Percentiles rank a stretch among this genome's conserved stretches.
These are phyloP conservation scores for Plagodis pulveraria DNA, from an alignment of 2,888 invertebrate species.

Conservation along the genomic window DNA sequence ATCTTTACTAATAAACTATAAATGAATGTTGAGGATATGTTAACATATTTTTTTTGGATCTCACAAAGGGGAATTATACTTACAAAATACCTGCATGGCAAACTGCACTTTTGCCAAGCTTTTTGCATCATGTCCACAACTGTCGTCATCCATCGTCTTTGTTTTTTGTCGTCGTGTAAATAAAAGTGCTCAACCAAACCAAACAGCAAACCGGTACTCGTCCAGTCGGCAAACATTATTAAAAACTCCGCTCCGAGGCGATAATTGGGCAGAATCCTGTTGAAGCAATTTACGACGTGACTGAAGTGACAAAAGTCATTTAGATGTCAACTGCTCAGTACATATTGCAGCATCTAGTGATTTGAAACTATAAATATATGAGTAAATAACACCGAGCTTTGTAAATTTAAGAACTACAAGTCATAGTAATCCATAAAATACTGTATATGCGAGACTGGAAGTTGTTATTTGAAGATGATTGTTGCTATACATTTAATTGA, in stretches of 20 bases:
- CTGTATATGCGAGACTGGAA: constrained; percentile 4
- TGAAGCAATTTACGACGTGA: constrained; percentile 53
- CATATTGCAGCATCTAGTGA: constrained; percentile 22
- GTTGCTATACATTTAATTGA: no score
- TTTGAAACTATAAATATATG: constrained; percentile 6
- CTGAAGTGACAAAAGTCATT: constrained; percentile 50
- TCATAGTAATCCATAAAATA: constrained; percentile 17
- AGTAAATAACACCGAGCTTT: constrained; percentile 5
- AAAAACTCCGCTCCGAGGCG: constrained; percentile 49
- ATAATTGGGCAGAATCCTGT: constrained; percentile 59
- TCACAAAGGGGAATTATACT: background rate
- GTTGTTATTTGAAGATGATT: constrained; percentile 8
- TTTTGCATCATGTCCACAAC: constrained; percentile 20
- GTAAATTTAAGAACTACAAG: constrained; percentile 12
- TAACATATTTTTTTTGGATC: no score
- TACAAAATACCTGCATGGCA: background rate
- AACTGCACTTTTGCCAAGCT: background rate
- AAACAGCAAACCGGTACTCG: constrained; percentile 52
- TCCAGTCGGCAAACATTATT: constrained; percentile 49
- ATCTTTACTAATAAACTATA: no score
- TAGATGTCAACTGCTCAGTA: constrained; percentile 48
- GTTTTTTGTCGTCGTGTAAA: constrained; percentile 21
- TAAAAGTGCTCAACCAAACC: constrained; percentile 25
- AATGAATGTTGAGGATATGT: no score
- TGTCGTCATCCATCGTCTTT: constrained; percentile 6